Evolutionary conservation across 2,888 invertebrate genomes (phyloP), one percentile per base, ranked within the genome.

Genomic region (Trachelus troglodyta): DNA sequence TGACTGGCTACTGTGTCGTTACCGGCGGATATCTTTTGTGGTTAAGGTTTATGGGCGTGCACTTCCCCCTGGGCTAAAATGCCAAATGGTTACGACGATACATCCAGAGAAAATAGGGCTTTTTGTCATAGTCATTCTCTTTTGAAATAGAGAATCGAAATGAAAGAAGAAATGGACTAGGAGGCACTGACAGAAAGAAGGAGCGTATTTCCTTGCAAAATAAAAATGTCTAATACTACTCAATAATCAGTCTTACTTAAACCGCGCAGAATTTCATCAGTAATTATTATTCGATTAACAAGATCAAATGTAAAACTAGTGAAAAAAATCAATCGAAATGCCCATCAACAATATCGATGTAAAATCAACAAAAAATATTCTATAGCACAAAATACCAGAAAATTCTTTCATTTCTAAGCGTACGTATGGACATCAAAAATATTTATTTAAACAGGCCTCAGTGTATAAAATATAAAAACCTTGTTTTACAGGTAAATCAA

Each of bases 11-110:
- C 89, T 86, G 90, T 90, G 89, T 90, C 86, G 90, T 90, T 89
- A 90, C 87, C 88, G 86, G 89, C 90, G 89, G 90, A 90, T 90
- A 90, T 90, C 90, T 90, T 90, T 90, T 90, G 90, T 90, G 89
- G 87, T 85, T 34, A 33, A 86, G 87, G 86, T 85, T 85, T 89
- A 89, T 90, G 90, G 90, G 90, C 90, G 90, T 89, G 85, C 85
- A 88, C 88, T 88, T 88, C 87, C 87, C 31, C 37, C 81, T 81
- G 87, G 89, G 89, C 88, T 87, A 87, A 88, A 90, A 88, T 87
- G 87, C 90, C 90, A 91, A 90, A 89, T 89, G 89, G 89, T 89
- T 88, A 88, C 87, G 85, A 85, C 85, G 82, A 83, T 84, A 83
- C 23, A 31, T 74, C 34, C 74, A 74, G 34, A 35, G 33, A 34